Percentiles rank a stretch among this genome's conserved stretches.
Evolutionary conservation across 1,140 invertebrate species (phyloP).

Genomic region (Ladona fulva): DNA sequence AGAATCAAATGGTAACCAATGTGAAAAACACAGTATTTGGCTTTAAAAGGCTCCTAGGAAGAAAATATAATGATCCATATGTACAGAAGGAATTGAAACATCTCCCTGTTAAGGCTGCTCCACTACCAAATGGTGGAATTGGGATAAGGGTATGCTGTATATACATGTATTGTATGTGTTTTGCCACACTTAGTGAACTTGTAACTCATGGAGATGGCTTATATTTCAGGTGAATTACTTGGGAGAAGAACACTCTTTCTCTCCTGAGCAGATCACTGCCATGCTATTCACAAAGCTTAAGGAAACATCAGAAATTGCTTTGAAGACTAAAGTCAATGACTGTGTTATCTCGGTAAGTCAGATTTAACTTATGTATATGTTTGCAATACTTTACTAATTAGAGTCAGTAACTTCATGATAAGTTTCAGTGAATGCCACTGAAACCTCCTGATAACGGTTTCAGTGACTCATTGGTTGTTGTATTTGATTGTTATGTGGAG

Average conservation of each 20-base stretch:
- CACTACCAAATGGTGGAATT: slow-evolving; percentile 59
- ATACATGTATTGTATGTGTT: background rate
- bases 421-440: too few species aligned
- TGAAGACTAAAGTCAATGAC: slow-evolving; percentile 88
- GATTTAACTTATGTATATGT: background rate
- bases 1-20: slow-evolving; percentile 94
- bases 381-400: too few species aligned
- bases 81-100: slow-evolving; percentile 69
- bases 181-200: background rate
- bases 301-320: slow-evolving; percentile 73
- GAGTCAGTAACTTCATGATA: too few species aligned
- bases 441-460: too few species aligned
- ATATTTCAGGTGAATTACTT: slow-evolving; percentile 70
- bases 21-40: slow-evolving; percentile 93
- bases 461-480: too few species aligned
- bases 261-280: slow-evolving; percentile 90
- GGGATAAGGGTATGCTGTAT: slow-evolving; percentile 55
- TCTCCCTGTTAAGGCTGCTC: slow-evolving; percentile 65
- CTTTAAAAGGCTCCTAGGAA: slow-evolving; percentile 86
- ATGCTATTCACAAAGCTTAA: slow-evolving; percentile 98
- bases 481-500: too few species aligned
- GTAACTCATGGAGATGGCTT: slow-evolving; percentile 17
- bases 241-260: slow-evolving; percentile 74
- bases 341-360: slow-evolving; percentile 85
- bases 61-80: slow-evolving; percentile 76